Evolutionary conservation across 2,113 vertebrate species (phyloP), one percentile per base, ranked within the genome.

Genomic region (Amblyopsis rosae): DNA sequence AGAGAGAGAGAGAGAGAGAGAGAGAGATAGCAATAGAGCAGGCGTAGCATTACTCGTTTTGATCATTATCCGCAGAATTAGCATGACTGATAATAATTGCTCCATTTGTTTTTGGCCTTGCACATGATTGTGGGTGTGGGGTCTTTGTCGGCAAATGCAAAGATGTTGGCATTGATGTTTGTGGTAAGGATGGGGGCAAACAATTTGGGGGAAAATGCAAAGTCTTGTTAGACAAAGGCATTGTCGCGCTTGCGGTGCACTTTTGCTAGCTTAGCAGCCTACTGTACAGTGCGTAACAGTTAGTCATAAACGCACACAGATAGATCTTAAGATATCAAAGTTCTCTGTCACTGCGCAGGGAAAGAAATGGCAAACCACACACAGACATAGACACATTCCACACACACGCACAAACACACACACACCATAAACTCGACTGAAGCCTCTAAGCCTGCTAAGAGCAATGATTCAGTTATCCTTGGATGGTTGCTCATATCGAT

Each of bases 401-500:
- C 64, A 62, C 65, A 66, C 53, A 49, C 81, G 15, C 75, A 79
- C 59, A 79, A 13, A 66, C 72, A 59, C 73, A 66, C 72, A 59
- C 73, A 86, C 72, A 75, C 68, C 75, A 59, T 75, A 76, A 69
- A 63, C 80, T 77, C 79, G 35, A 41, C 35, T 41, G 35, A 41
- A 41, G 35, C 35, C 35, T 41, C 73, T 82, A 84, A 89, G 78
- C 80, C 78, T 67, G 71, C 59, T 77, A 86, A 87, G 80, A 90
- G 86, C 84, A 88, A 90, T 87, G 85, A 90, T 91, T 90, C 72
- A 88, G 86, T 92, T 91, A 87, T 87, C 91, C 85, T 90, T 88
- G 87, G 89, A 89, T 91, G 86, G 85, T 83, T 91, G 89, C 86
- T 90, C 83, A 83, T 92, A 92, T 93, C 92, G 92, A 93, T 92